Evolutionary conservation across 2,888 invertebrate genomes (phyloP).

Genomic region (Leucania comma): DNA sequence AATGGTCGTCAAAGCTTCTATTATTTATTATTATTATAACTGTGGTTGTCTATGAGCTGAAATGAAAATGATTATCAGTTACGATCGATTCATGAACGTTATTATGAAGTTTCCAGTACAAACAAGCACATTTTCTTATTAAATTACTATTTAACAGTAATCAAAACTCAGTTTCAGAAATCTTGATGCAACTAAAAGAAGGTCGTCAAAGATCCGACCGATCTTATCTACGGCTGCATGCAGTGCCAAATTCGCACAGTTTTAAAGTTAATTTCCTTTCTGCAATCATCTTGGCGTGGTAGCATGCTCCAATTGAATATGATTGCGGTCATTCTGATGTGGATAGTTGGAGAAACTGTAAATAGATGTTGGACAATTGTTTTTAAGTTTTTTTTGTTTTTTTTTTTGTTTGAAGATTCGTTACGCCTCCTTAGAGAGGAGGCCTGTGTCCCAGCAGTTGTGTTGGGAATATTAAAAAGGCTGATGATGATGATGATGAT

Average conservation of each 20-base stretch:
- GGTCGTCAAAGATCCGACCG: constrained; percentile 17
- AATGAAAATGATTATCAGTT: too few relatives aligned
- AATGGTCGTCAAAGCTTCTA: too few relatives aligned
- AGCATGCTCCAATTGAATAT: constrained; percentile 25
- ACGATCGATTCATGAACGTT: too few relatives aligned
- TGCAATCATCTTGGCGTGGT: constrained; percentile 66
- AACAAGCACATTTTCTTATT: background rate
- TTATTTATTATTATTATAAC: too few relatives aligned
- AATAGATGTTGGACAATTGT: background rate
- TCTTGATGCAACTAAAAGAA: constrained; percentile 7
- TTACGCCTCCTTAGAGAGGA: too few relatives aligned
- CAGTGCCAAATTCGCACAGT: constrained; percentile 63
- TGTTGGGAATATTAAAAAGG: too few relatives aligned
- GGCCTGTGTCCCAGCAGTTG: too few relatives aligned
- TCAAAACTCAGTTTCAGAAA: constrained; percentile 31
- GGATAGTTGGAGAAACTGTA: background rate
- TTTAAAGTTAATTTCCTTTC: constrained; percentile 70
- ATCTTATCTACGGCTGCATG: constrained; percentile 31
- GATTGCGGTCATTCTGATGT: constrained; percentile 10
- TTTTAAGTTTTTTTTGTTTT: constrained; percentile 2
- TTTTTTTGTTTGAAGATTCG: too few relatives aligned
- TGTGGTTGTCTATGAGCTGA: too few relatives aligned
- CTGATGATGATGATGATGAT: too few relatives aligned
- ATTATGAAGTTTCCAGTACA: too few relatives aligned
- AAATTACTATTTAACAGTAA: background rate